Base-by-base conservation (phyloP, 2,888 invertebrate genomes). In the Sabellastarte sp. region DNA sequence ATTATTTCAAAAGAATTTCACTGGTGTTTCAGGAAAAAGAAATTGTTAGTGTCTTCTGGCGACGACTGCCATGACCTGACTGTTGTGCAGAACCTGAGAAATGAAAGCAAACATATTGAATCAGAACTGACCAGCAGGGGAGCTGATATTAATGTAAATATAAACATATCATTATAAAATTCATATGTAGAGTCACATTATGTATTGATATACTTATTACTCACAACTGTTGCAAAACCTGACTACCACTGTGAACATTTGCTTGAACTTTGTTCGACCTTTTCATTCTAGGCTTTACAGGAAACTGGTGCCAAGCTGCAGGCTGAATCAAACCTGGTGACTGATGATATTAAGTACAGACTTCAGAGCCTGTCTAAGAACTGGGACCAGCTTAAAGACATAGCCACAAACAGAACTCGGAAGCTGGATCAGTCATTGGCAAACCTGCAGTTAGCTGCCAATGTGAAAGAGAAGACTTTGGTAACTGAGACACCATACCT, bases 401-500 rank as follows among this genome's bases (percentile, higher is more conserved):
- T 78, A 75, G 74, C 81, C 33, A 69, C 70, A 52, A 73, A 74
- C 58, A 52, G 97, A 63, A 95, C 96, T 30, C 92, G 93, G 81
- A 97, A 96, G 86, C 86, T 99, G 78, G 95, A 95, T 74, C 96
- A 99, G 85, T 95, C 95, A n/a, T 88, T 95, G 61, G 93, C 80
- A 2, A 98, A 95, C 86, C 98, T 99, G 84, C 95, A 97, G 86
- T 99, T 96, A 88, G 86, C 96, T 76, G 95, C 97, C 63, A 95
- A 95, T 84, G 93, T 98, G 24, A 98, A 98, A 81, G 98, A 99
- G 83, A 97, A 97, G 83, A 96, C 98, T 1, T 99, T 98, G 98
- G 96, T 99, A 73, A 91, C 83, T 32, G 87, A 97, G 86, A 97
- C 97, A 82, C 95, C 95, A 81, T 95, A 97, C 81, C 87, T 97